A percentile compares a stretch with the other conserved stretches of the same genome.
Evolutionary conservation across 2,113 vertebrate species (phyloP).

Genomic region (Tinamus guttatus): DNA sequence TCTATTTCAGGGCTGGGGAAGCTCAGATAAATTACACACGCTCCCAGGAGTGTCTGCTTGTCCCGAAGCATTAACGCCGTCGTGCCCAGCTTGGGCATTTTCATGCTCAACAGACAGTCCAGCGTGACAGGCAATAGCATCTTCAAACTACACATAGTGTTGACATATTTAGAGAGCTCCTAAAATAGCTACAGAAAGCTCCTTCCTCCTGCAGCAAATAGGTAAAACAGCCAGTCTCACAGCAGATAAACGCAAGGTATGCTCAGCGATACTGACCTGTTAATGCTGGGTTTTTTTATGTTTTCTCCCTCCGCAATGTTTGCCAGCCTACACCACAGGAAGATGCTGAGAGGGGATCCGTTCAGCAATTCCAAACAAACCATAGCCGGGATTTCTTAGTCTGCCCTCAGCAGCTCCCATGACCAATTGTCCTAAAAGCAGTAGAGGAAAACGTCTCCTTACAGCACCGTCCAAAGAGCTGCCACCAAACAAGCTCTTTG

Average conservation of each 20-base stretch:
- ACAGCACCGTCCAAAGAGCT: not conserved
- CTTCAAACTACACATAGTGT: constrained; percentile 19
- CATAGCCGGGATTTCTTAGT: not conserved
- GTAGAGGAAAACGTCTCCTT: not conserved
- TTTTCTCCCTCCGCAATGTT: not conserved
- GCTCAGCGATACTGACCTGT: not conserved
- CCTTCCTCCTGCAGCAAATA: not conserved
- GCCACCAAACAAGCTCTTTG: not conserved
- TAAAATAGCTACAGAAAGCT: constrained; percentile 1
- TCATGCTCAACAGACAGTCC: not conserved
- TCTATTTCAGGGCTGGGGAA: not conserved
- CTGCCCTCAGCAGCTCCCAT: not conserved
- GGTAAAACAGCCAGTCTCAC: not conserved
- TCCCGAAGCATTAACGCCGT: not conserved
- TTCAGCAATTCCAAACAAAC: not conserved
- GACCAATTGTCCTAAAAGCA: not conserved
- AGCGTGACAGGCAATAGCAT: constrained; percentile 11
- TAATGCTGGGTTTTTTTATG: not conserved
- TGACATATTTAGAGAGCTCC: constrained; percentile 19
- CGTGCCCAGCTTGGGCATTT: not conserved
- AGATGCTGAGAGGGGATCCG: not conserved
- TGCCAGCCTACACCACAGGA: not conserved
- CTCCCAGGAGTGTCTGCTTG: not conserved
- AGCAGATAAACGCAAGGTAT: not conserved
- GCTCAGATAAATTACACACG: not conserved